Evolutionary conservation across 2,113 vertebrate species (phyloP), one percentile per base, ranked within the genome.

Genomic region (Microcebus murinus): DNA sequence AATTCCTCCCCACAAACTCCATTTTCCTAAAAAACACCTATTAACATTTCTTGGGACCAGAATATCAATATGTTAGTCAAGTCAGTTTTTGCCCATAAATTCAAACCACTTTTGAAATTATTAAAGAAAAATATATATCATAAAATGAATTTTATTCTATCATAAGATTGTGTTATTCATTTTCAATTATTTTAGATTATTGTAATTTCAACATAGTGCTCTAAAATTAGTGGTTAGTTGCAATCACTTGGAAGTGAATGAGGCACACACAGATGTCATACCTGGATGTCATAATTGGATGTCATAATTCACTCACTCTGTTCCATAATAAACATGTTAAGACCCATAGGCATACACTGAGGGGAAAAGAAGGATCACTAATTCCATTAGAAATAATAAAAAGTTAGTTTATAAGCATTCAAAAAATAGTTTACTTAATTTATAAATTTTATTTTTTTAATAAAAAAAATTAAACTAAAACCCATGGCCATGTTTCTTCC

Each of bases 181-280:
- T 96, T 96, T 87, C 61, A 95, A 77, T 91, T 91, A 71, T 65
- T 71, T 88, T 67, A 76, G n/a, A 36, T 59, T 11, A 36, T 50
- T 79, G 17, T 20, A 52, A 3, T 74, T 94, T 89, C 17, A 79
- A 20, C 12, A 83, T 2, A 61, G 8, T 55, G 8, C 8, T 89
- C 36, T 88, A 77, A 91, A 93, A 70, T 89, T 48, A 79, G 21
- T 1, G 42, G 2, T 39, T 80, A 20, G 23, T 55, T 57, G 6
- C 18, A 23, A 23, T 61, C 23, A n/a, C 36, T 63, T 39, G 42
- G 25, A 27, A 74, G 2, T 50, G 50, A 89, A 87, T 42, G n/a
- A 89, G 1, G 1, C 2, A 77, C 4, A 39, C 9, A 52, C 17
- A 83, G 80, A 42, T 42, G 42, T 5, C 5, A 42, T 42, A 42